These are phyloP conservation scores for Drosophila triauraria DNA, from an alignment of 1,140 invertebrate species.

Conservation along the genomic window DNA sequence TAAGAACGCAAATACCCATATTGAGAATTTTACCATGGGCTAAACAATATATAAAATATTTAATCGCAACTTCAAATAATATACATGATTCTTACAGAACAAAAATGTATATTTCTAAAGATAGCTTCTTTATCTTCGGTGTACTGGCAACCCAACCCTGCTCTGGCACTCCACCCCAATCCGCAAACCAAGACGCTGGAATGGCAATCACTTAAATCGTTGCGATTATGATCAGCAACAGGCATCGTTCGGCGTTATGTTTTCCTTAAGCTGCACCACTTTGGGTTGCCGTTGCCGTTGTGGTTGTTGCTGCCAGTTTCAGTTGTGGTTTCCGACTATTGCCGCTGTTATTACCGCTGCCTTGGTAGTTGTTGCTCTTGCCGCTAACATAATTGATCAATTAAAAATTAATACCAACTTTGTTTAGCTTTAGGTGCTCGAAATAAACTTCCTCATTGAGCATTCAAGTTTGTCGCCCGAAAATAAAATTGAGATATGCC, in stretches of 20 bases:
- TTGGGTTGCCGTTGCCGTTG: conserved; percentile 18
- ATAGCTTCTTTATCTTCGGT: background rate
- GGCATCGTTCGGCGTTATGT: conserved; percentile 63
- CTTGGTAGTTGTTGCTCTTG: conserved; percentile 18
- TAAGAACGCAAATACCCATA: too few species aligned
- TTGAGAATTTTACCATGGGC: too few species aligned
- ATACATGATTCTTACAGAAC: background rate
- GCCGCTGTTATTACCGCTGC: conserved; percentile 24
- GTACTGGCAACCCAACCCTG: conserved; percentile 15
- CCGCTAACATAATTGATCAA: conserved; percentile 74
- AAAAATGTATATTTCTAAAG: background rate
- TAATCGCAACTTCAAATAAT: too few species aligned
- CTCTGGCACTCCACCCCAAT: conserved; percentile 22
- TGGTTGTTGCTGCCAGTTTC: conserved; percentile 5
- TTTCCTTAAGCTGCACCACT: conserved; percentile 63
- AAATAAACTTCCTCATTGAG: conserved; percentile 61
- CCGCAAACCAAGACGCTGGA: conserved; percentile 25
- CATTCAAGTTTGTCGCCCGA: conserved; percentile 20
- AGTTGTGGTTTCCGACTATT: conserved; percentile 40
- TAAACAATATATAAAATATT: too few species aligned
- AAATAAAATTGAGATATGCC: conserved; percentile 29
- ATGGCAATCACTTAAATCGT: conserved; percentile 79
- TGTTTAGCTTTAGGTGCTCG: conserved; percentile 66
- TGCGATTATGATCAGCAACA: conserved; percentile 78
- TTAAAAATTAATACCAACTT: conserved; percentile 81